Base-by-base conservation (phyloP, 2,797 vertebrate species). In the Hemitrygon akajei region DNA sequence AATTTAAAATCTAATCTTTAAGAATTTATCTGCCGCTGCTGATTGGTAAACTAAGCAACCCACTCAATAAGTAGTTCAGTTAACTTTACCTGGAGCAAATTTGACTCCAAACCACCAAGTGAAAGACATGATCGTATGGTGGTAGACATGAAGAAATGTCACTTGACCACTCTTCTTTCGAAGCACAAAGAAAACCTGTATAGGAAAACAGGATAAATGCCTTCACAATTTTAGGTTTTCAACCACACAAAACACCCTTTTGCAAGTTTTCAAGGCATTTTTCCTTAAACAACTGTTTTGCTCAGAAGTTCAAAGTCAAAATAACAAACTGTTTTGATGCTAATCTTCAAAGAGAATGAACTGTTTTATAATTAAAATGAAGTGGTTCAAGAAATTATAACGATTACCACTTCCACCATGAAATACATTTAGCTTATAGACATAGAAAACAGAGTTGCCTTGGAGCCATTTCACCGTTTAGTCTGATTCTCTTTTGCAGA, bases 61-160 rank as follows among this genome's bases (percentile, higher is more conserved):
- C 0, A 89, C 7, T 20, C 58, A 87, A 66, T 63, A 87, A 63
- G 0, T 9, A 18, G 4, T 20, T 37, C 10, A 60, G 37, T 75
- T 81, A 71, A 37, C 5, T 60, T 27, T 98, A 99, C 99, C 99
- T 98, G 97, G 4, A 95, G 98, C 96, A 96, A 99, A 99, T 95
- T 98, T 98, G 95, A 99, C 98, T 94, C 99, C 99, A 95, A 99
- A 99, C 99, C 99, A 99, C 99, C 99, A 99, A 95, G 99, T 99
- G 96, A 98, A 99, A 1, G 99, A 98, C 99, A 99, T 99, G 95
- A 99, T 98, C 63, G 98, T 98, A 95, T 99, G 99, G 97, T 99
- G 99, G 95, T 97, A 99, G 94, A 99, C 98, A 91, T 99, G 99
- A 94, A 99, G 98, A 95, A 99, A 99, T 75, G 98, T 98, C 95